A percentile compares a stretch with the other conserved stretches of the same genome.
Conservation (phyloP, 2,888 invertebrate species). For the Amphipoea lucens region DNA sequence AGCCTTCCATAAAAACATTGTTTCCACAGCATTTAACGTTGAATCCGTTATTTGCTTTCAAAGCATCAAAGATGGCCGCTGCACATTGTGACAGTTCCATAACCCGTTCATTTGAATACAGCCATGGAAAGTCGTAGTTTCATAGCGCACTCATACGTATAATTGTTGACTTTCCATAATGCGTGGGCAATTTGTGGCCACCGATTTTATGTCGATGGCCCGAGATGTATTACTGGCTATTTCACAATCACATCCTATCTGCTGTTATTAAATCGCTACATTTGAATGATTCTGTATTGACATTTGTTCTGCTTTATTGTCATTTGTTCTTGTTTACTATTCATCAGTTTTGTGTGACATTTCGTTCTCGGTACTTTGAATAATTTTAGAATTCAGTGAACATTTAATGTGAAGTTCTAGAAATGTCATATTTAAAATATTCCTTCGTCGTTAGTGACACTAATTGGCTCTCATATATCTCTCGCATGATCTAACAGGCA, state of each 20-base stretch:
- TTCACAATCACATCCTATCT: constrained; percentile 50
- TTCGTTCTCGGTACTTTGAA: constrained; percentile 4
- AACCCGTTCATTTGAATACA: constrained; percentile 68
- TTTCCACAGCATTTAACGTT: constrained; percentile 36
- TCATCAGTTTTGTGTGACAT: constrained; percentile 14
- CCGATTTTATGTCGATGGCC: constrained; percentile 60
- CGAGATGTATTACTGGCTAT: constrained; percentile 50
- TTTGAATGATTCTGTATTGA: constrained; percentile 48
- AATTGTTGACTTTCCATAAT: constrained; percentile 82
- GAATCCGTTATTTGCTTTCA: constrained; percentile 54
- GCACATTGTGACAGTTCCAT: constrained; percentile 59
- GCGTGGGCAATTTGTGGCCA: constrained; percentile 65
- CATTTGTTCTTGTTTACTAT: constrained; percentile 36
- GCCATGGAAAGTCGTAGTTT: constrained; percentile 78
- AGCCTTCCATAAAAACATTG: constrained; percentile 43
- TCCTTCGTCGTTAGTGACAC: constrained; percentile 2
- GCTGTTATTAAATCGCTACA: constrained; percentile 52
- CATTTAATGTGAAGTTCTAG: constrained; percentile 10
- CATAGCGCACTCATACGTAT: constrained; percentile 81
- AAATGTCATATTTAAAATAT: constrained; percentile 37
- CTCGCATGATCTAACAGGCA: background rate
- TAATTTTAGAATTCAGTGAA: constrained; percentile 14
- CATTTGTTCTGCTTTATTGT: constrained; percentile 33
- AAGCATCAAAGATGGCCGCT: constrained; percentile 57
- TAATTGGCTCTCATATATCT: constrained; percentile 23